A percentile compares a stretch with the other conserved stretches of the same genome.
Conservation (phyloP, 2,888 invertebrate species). For the Himalopsyche anomala region DNA sequence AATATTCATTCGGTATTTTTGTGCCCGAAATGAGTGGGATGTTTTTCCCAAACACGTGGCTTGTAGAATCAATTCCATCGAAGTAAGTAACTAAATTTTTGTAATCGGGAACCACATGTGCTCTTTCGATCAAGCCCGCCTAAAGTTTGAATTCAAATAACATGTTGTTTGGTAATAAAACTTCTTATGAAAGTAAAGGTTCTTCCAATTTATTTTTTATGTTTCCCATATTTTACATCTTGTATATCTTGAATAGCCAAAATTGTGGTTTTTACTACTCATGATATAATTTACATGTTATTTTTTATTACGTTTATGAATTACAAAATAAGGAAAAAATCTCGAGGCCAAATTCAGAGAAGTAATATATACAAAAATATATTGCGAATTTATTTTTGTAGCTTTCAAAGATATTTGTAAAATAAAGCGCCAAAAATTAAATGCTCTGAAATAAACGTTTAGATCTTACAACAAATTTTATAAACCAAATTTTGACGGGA, state of each 20-base stretch:
- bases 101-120: neutral
- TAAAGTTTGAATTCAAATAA: conserved; percentile 31
- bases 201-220: conserved; percentile 34
- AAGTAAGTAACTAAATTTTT: neutral
- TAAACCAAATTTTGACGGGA: too few species aligned
- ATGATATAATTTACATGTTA: conserved; percentile 3
- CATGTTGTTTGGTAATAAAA: conserved; percentile 14
- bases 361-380: neutral
- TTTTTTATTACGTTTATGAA: conserved; percentile 9
- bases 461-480: too few species aligned
- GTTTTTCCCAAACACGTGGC: neutral
- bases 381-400: too few species aligned
- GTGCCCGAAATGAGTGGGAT: neutral
- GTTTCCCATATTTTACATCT: neutral
- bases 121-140: neutral
- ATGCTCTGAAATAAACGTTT: too few species aligned
- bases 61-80: neutral
- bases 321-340: neutral
- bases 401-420: too few species aligned
- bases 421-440: too few species aligned
- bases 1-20: neutral
- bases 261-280: conserved; percentile 18
- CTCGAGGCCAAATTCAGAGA: neutral
- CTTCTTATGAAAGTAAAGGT: conserved; percentile 34
- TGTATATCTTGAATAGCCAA: neutral